Evolutionary conservation across 2,113 vertebrate genomes (phyloP).

Genomic region (Capricornis sumatraensis): DNA sequence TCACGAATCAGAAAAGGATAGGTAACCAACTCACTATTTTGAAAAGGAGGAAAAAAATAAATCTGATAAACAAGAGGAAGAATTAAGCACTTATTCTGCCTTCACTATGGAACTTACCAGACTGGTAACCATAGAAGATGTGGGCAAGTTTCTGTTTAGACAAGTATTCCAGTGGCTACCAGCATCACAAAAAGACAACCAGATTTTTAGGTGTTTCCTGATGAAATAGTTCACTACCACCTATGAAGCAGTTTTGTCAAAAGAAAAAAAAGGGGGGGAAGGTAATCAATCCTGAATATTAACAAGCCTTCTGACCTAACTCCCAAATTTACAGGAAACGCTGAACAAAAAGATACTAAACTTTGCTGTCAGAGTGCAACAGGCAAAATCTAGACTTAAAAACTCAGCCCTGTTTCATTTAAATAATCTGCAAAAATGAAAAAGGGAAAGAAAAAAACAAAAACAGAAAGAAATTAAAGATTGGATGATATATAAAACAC

Average conservation of each 20-base stretch:
- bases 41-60: not conserved
- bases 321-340: slow-evolving; percentile 12
- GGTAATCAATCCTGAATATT: not conserved
- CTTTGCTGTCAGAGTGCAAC: not conserved
- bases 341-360: not conserved
- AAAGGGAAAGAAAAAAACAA: not conserved
- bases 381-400: slow-evolving; percentile 8
- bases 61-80: not conserved
- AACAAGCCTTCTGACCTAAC: not conserved
- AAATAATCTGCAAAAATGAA: not conserved
- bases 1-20: slow-evolving; percentile 8
- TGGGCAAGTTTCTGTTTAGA: not conserved
- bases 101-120: not conserved
- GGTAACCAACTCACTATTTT: not conserved
- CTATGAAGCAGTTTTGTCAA: not conserved
- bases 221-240: not conserved
- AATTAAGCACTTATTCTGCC: not conserved
- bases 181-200: not conserved
- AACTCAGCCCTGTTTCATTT: not conserved
- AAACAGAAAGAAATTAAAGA: not conserved
- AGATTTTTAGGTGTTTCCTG: not conserved
- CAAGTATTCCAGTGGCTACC: not conserved
- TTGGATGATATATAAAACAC: not conserved
- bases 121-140: not conserved
- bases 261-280: not conserved